These are phyloP conservation scores for Ailuropoda melanoleuca DNA, from an alignment of 2,113 vertebrate species.

Conservation along the genomic window DNA sequence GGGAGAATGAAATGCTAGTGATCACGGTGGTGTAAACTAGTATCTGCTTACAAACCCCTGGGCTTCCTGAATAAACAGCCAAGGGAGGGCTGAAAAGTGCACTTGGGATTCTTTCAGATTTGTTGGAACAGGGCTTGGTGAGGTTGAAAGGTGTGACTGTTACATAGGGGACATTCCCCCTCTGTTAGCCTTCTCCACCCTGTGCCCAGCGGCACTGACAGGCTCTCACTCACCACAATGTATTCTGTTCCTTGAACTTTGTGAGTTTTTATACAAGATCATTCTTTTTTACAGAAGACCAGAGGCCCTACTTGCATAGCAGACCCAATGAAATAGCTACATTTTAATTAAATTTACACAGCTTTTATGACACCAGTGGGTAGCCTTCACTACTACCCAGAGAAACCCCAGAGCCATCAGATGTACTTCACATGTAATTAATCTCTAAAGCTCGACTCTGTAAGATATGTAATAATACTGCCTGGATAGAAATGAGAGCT, in stretches of 20 bases:
- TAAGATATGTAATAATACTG: conserved; percentile 70
- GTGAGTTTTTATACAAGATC: not conserved
- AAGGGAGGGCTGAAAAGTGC: not conserved
- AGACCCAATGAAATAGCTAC: conserved; percentile 60
- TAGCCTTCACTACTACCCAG: conserved; percentile 34
- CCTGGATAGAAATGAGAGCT: conserved; percentile 67
- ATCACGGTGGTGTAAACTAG: not conserved
- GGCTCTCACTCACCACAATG: not conserved
- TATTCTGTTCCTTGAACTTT: conserved; percentile 30
- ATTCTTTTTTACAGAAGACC: conserved; percentile 52
- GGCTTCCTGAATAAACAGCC: not conserved
- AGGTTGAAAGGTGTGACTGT: not conserved
- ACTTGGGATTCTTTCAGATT: not conserved
- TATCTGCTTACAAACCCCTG: not conserved
- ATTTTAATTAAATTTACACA: conserved; percentile 76
- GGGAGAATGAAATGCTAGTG: not conserved
- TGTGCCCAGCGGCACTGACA: not conserved
- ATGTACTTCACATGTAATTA: conserved; percentile 74
- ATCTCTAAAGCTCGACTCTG: conserved; percentile 65
- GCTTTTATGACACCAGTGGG: conserved; percentile 41
- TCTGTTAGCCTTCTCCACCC: not conserved
- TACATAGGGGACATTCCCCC: fast-evolving
- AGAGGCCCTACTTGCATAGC: conserved; percentile 46
- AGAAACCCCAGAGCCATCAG: conserved; percentile 55
- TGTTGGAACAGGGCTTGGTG: not conserved